Evolutionary conservation across 2,797 vertebrate species (phyloP).

Genomic region (Holocentrus rufus): DNA sequence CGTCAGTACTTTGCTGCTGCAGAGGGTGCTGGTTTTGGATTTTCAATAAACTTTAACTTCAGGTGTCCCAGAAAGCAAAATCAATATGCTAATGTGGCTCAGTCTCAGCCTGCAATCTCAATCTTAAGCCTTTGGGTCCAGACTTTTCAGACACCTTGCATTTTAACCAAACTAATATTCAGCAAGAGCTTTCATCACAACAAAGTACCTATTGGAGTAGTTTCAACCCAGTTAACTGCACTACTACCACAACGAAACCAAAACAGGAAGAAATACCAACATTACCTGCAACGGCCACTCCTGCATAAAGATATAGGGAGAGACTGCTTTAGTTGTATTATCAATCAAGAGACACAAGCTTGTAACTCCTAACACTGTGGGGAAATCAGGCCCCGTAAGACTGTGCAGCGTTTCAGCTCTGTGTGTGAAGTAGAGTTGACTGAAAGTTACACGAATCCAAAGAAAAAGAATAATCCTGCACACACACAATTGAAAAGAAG

Average conservation of each 20-base stretch:
- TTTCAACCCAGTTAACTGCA: too few species aligned
- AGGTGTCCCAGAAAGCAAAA: too few species aligned
- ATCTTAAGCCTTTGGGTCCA: too few species aligned
- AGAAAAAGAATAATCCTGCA: background rate
- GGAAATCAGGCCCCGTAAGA: background rate
- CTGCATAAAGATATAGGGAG: background rate
- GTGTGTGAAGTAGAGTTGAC: background rate
- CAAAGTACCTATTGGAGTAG: background rate
- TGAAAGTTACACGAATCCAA: background rate
- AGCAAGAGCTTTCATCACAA: background rate
- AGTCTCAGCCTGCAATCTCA: too few species aligned
- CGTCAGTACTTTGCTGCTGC: too few species aligned
- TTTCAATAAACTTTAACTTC: too few species aligned
- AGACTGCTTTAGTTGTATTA: background rate
- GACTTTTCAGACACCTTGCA: background rate
- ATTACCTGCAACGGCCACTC: background rate
- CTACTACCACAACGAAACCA: too few species aligned
- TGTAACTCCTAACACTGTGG: too few species aligned
- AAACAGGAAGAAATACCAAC: background rate
- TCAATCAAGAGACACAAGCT: background rate
- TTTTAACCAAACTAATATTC: background rate
- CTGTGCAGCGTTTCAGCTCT: background rate
- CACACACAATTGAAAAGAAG: background rate
- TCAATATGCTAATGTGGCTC: too few species aligned
- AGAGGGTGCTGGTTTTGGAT: too few species aligned